phyloP scores from a whole-genome alignment of 2,888 invertebrate genomes.

The Sphaerophoria taeniata region DNA sequence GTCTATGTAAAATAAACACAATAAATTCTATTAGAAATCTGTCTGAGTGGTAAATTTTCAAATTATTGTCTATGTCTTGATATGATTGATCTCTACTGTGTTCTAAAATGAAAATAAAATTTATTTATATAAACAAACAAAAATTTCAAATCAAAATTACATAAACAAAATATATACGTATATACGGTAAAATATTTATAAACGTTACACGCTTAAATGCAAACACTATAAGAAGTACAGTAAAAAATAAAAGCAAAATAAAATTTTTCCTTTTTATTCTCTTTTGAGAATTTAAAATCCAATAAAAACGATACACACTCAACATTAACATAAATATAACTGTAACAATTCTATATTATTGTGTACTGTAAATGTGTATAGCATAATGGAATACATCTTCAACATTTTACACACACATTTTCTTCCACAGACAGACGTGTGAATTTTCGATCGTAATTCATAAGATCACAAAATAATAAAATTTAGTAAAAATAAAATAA shows the following conservation, averaged over 20 bases:
- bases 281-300: slow-evolving; percentile 71
- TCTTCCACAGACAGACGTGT: slow-evolving; percentile 46
- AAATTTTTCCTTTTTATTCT: slow-evolving; percentile 55
- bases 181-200: slow-evolving; percentile 59
- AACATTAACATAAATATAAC: neutral
- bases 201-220: slow-evolving; percentile 63
- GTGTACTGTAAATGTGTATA: slow-evolving; percentile 55
- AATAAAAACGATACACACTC: slow-evolving; percentile 46
- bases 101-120: slow-evolving; percentile 76
- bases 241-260: slow-evolving; percentile 19
- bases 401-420: slow-evolving; percentile 48
- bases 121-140: slow-evolving; percentile 46
- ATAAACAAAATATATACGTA: slow-evolving; percentile 63
- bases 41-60: slow-evolving; percentile 62
- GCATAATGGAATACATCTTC: slow-evolving; percentile 62
- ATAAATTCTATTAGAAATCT: slow-evolving; percentile 54
- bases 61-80: slow-evolving; percentile 66
- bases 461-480: slow-evolving; percentile 31
- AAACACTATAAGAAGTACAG: slow-evolving; percentile 56
- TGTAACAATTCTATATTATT: slow-evolving; percentile 62
- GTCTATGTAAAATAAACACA: slow-evolving; percentile 50
- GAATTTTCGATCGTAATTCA: slow-evolving; percentile 49
- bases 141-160: slow-evolving; percentile 68
- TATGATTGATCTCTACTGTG: slow-evolving; percentile 80
- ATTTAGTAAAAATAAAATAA: slow-evolving; percentile 49